Base-by-base conservation (phyloP, 1,140 invertebrate genomes). In the Leptinotarsa lineolata region DNA sequence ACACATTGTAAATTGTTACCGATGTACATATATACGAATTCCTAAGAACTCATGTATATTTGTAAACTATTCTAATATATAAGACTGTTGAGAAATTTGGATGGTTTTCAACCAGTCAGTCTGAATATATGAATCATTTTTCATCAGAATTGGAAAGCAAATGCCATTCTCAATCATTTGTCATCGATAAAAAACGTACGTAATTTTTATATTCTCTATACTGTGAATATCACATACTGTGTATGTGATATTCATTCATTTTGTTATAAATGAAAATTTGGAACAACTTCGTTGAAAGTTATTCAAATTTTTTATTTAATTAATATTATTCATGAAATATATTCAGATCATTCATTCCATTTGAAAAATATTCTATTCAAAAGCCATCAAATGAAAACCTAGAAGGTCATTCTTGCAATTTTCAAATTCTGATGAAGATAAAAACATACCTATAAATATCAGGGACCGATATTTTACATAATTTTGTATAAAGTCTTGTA, bases 401-500 rank as follows among this genome's bases (percentile, higher is more conserved):
- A 54, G 0, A 3, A 16, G 15, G 48, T 16, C 2, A 39, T 54
- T 54, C 48, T 15, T 1, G 4, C 48, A 54, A 18, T 54, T 24
- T 63, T 63, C 61, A 30, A 63, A 30, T 63, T 63, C 72, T 75
- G 72, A 72, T 73, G 72, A 69, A 74, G 69, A 72, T 48, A 39
- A 68, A 67, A 48, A 78, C 66, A 58, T 76, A 78, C 69, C 74
- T 78, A 78, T 74, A 76, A 69, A 79, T 72, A 78, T 78, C 77
- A 83, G 80, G 81, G 80, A 82, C 81, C 80, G 81, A 81, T 78
- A 78, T 80, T 78, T 81, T 77, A 79, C 70, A 76, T 79, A 72
- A 77, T 81, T 83, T 83, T 84, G 81, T 83, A 84, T 79, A 83
- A 83, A 83, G 78, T 80, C 78, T 81, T 84, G 83, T 84, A 84